phyloP scores from a whole-genome alignment of 2,888 invertebrate genomes.

The Gymnosoma rotundatum region DNA sequence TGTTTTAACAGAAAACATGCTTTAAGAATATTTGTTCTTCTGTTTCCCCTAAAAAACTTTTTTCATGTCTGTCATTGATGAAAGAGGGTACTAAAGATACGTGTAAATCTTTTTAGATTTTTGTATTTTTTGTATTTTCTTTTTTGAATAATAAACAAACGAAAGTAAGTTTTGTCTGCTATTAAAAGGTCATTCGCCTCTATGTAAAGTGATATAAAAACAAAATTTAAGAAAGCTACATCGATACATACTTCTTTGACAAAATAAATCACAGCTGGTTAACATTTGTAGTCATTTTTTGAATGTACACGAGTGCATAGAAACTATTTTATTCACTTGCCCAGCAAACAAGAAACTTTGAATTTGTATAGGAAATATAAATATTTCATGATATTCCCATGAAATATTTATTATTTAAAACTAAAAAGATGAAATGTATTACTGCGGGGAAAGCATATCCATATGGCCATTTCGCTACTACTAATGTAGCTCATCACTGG shows the following conservation, averaged over 20 bases:
- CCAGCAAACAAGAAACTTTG: too few species aligned
- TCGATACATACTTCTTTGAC: slow-evolving; percentile 2
- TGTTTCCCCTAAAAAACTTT: not conserved
- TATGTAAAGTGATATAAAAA: not conserved
- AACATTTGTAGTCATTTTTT: slow-evolving; percentile 32
- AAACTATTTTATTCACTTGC: too few species aligned
- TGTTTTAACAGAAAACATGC: not conserved
- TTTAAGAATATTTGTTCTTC: not conserved
- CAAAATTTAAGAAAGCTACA: not conserved
- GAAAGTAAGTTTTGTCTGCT: slow-evolving; percentile 58
- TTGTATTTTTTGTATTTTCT: not conserved
- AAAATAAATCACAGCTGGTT: slow-evolving; percentile 23
- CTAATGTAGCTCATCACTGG: too few species aligned
- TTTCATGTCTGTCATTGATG: not conserved
- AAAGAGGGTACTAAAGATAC: not conserved
- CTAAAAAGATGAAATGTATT: too few species aligned
- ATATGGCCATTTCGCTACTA: too few species aligned
- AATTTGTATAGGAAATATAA: too few species aligned
- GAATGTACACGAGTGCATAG: not conserved
- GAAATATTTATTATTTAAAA: too few species aligned
- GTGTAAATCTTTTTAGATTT: not conserved
- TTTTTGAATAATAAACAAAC: slow-evolving; percentile 26
- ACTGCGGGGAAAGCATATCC: too few species aligned
- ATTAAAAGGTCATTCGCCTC: slow-evolving; percentile 50
- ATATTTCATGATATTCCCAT: too few species aligned